Evolutionary conservation across 2,113 vertebrate species (phyloP).

Genomic region (Emydura subglobosa): DNA sequence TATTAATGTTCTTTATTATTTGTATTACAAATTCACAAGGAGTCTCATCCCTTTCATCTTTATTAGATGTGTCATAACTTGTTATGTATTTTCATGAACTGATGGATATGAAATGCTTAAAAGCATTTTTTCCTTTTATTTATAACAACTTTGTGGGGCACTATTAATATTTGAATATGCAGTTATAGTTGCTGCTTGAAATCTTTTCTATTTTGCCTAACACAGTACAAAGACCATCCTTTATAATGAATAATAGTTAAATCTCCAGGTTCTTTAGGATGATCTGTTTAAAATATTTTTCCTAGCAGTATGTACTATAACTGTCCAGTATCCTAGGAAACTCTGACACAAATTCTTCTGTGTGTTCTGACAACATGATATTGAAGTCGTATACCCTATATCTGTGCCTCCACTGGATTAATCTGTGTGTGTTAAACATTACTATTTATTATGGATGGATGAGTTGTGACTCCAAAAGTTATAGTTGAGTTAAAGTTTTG

Average conservation of each 20-base stretch:
- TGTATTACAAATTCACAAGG: conserved; percentile 60
- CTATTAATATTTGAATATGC: conserved; percentile 69
- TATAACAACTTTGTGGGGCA: conserved; percentile 38
- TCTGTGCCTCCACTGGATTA: not conserved
- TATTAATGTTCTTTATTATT: conserved; percentile 60
- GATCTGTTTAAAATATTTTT: not conserved
- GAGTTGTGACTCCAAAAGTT: not conserved
- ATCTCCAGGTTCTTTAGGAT: not conserved
- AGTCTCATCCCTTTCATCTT: conserved; percentile 63
- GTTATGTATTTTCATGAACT: conserved; percentile 60
- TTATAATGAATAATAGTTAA: not conserved
- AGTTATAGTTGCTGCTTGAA: conserved; percentile 42
- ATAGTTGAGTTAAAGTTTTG: not conserved
- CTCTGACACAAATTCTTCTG: not conserved
- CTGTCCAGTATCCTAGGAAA: not conserved
- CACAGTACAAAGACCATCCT: not conserved
- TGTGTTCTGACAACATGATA: not conserved
- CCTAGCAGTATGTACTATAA: not conserved
- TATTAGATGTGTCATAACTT: conserved; percentile 66
- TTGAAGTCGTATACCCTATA: not conserved
- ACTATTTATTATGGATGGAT: not conserved
- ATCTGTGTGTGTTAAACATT: not conserved
- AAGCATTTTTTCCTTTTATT: conserved; percentile 46
- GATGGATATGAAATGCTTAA: conserved; percentile 48
- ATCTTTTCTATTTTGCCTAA: conserved; percentile 13